Percentiles rank a stretch among this genome's conserved stretches.
phyloP scores from a whole-genome alignment of 2,797 vertebrate species.

The Psittacula derbiana region DNA sequence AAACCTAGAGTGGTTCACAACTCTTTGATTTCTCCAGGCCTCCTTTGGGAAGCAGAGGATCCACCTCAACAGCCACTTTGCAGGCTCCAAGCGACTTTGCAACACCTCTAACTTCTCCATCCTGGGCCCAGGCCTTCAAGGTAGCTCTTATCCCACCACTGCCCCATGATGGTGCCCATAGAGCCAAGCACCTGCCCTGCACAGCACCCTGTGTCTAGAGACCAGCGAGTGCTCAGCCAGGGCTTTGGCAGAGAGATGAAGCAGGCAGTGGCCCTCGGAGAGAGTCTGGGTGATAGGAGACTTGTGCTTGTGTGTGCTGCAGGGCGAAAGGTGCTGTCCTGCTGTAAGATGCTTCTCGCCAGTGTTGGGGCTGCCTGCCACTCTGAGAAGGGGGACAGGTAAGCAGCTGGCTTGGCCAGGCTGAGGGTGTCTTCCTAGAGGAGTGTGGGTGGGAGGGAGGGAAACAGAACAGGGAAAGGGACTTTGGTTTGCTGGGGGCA shows the following conservation, averaged over 20 bases:
- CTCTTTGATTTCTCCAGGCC: conserved; percentile 70
- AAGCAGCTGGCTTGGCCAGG: background rate
- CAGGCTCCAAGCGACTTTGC: conserved; percentile 82
- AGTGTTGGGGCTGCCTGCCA: conserved; percentile 95
- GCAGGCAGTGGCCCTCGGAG: rapidly evolving
- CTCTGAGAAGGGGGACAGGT: conserved; percentile 87
- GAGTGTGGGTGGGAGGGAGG: rapidly evolving
- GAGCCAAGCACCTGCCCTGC: background rate
- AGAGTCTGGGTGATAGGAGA: background rate
- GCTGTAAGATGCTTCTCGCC: conserved; percentile 84
- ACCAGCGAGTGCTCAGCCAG: rapidly evolving
- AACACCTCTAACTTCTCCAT: conserved; percentile 96
- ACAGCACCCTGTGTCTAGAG: background rate
- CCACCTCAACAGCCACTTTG: conserved; percentile 85
- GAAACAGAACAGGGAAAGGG: background rate
- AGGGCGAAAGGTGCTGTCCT: conserved; percentile 86
- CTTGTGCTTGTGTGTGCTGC: conserved; percentile 5
- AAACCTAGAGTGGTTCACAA: background rate
- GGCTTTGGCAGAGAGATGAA: background rate
- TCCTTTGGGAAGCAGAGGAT: conserved; percentile 84
- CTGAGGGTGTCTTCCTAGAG: background rate
- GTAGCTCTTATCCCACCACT: conserved; percentile 35
- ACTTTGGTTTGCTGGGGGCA: background rate
- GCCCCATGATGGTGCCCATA: rapidly evolving
- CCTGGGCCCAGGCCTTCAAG: conserved; percentile 83